Evolutionary conservation across 2,797 vertebrate genomes (phyloP).

Genomic region (Rhyacichthys aspro): DNA sequence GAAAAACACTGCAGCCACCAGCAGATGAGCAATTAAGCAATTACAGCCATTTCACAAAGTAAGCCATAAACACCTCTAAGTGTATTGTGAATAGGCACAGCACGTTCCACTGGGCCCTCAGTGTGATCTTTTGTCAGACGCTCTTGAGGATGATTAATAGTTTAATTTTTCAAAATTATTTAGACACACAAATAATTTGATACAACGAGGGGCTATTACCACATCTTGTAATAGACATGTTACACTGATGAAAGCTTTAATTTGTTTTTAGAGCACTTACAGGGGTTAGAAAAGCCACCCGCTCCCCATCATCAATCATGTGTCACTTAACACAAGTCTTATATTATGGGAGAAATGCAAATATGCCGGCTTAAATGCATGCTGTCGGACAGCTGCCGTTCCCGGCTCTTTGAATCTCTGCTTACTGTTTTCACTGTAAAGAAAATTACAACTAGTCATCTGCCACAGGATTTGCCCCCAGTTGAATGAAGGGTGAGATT

Average conservation of each 20-base stretch:
- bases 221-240: constrained; percentile 82
- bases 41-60: constrained; percentile 79
- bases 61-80: constrained; percentile 80
- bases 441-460: constrained; percentile 71
- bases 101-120: constrained; percentile 51
- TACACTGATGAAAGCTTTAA: constrained; percentile 85
- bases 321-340: constrained; percentile 80
- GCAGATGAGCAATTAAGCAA: constrained; percentile 80
- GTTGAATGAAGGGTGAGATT: constrained; percentile 47
- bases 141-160: constrained; percentile 82
- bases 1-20: constrained; percentile 53
- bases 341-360: constrained; percentile 78
- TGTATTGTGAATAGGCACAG: constrained; percentile 57
- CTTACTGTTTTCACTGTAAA: constrained; percentile 70
- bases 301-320: constrained; percentile 83
- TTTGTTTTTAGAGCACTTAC: constrained; percentile 85
- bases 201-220: constrained; percentile 82
- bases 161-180: constrained; percentile 85
- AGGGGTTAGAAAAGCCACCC: constrained; percentile 81
- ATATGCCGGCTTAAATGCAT: constrained; percentile 71
- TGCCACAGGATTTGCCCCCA: constrained; percentile 61
- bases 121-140: constrained; percentile 68
- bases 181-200: constrained; percentile 83
- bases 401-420: constrained; percentile 43
- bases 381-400: constrained; percentile 66